Evolutionary conservation across 2,888 invertebrate genomes (phyloP), one percentile per base, ranked within the genome.

Genomic region (Linyphia triangularis): DNA sequence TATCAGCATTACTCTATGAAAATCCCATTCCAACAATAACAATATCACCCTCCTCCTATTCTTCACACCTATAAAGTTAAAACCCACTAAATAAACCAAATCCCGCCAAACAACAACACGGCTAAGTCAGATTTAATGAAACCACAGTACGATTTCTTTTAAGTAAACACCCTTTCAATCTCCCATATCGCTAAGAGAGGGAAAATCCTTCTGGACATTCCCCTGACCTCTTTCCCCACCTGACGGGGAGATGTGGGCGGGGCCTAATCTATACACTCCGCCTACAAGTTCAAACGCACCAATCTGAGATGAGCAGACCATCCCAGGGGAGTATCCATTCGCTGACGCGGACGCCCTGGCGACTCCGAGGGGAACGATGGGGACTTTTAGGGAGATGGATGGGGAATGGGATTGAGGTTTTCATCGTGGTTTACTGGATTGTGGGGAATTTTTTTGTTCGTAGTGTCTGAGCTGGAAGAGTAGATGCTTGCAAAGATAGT

Each of bases 321-420:
- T 73, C 85, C 79, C 79, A 57, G 40, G 85, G 85, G 85, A 86
- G 85, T 79, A 72, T 51, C 79, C 79, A 70, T 30, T 24, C 85
- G 33, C 43, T 51, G 78, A 19, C 57, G 61, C 67, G 70, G 69
- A 19, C 85, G 72, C 30, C 72, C 30, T 51, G 65, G 63, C 28
- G 63, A 63, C 63, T 51, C 13, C n/a, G 13, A 5, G 13, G 51
- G 51, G n/a, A 51, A 51, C n/a, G 5, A n/a, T 13, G n/a, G 51
- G 16, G 51, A 51, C 51, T 51, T 51, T 51, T 16, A 13, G n/a
- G 51, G 51, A 51, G 51, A 51, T 51, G 13, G 51, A 51, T 51
- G 51, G 5, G 51, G 51, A 16, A 51, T 51, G 51, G 16, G 51
- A 51, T 51, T n/a, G n/a, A 9, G 51, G 51, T 51, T 51, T 51